Evolutionary conservation across 2,888 invertebrate genomes (phyloP).

Genomic region (Acleris sparsana): DNA sequence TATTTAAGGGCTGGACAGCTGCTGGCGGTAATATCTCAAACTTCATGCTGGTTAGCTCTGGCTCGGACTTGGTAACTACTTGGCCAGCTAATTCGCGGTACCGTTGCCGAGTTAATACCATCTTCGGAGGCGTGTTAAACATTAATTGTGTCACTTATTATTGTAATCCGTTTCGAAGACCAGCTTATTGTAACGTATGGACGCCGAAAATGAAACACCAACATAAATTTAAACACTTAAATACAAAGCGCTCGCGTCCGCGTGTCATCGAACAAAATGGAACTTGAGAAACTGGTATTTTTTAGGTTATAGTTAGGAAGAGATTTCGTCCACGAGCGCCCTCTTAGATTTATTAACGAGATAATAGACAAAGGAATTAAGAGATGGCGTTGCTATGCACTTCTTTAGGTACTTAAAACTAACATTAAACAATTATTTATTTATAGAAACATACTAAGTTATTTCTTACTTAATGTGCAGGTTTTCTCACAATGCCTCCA

Average conservation of each 20-base stretch:
- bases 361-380: too few species aligned
- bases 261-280: conserved; percentile 35
- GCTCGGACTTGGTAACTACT: background rate
- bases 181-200: background rate
- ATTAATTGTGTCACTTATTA: background rate
- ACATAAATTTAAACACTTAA: background rate
- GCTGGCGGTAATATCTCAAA: background rate
- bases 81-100: background rate
- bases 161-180: background rate
- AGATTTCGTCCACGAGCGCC: too few species aligned
- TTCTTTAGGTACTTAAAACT: too few species aligned
- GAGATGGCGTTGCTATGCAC: too few species aligned
- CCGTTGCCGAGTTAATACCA: conserved; percentile 1
- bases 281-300: too few species aligned
- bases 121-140: conserved; percentile 3
- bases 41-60: background rate
- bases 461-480: too few species aligned
- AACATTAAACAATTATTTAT: too few species aligned
- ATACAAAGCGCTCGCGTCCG: conserved; percentile 25
- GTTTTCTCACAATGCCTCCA: too few species aligned
- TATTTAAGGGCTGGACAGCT: background rate
- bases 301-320: too few species aligned
- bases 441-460: too few species aligned
- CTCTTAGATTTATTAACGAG: too few species aligned
- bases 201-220: background rate